Evolutionary conservation across 2,113 vertebrate species (phyloP).

Genomic region (Zosterops borbonicus): DNA sequence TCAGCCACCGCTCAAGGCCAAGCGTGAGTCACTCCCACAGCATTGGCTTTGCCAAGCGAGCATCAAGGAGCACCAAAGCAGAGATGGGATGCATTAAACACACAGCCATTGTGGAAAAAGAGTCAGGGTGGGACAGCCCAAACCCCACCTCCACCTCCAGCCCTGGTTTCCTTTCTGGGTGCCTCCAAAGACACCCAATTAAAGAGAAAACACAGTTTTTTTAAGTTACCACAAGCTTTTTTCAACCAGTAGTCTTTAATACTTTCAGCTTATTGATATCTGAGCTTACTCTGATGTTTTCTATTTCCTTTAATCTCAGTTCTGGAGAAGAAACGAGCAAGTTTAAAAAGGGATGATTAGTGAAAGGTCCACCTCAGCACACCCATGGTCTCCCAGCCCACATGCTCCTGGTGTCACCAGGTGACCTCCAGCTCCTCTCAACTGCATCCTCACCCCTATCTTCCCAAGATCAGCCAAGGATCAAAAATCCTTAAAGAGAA

Average conservation of each 20-base stretch:
- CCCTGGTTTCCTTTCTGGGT: not conserved
- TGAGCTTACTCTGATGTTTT: not conserved
- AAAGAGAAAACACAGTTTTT: not conserved
- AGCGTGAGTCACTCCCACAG: not conserved
- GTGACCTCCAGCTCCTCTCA: not conserved
- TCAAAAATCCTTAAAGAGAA: not conserved
- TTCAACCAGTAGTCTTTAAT: not conserved
- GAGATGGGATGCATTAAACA: not conserved
- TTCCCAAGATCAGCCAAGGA: not conserved
- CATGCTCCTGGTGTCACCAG: not conserved
- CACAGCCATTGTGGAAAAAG: not conserved
- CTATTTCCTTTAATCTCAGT: not conserved
- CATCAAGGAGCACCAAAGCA: not conserved
- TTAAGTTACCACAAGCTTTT: not conserved
- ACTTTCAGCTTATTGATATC: not conserved
- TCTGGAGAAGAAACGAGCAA: not conserved
- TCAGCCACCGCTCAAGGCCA: rapidly evolving
- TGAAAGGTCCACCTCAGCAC: not conserved
- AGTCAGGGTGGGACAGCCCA: not conserved
- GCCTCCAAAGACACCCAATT: not conserved
- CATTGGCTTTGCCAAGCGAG: rapidly evolving
- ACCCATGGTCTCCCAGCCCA: not conserved
- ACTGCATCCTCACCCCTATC: not conserved
- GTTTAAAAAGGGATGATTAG: not conserved
- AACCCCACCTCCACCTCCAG: not conserved